A percentile compares a stretch with the other conserved stretches of the same genome.
Conservation (phyloP, 2,113 vertebrate genomes). For the Rhombomys opimus region DNA sequence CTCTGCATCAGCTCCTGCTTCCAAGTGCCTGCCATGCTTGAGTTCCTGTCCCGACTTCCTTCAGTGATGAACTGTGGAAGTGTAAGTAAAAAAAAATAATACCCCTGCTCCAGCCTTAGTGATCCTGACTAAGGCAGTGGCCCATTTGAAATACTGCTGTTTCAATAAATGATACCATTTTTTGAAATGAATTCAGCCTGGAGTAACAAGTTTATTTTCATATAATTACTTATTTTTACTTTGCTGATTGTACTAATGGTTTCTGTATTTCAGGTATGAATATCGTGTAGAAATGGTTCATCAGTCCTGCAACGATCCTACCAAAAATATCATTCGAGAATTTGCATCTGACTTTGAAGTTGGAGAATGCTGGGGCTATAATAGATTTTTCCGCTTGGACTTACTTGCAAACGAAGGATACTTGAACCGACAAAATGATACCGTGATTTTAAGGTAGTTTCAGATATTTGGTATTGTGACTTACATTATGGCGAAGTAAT, state of each 20-base stretch:
- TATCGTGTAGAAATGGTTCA: constrained; percentile 99
- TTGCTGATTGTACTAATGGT: constrained; percentile 39
- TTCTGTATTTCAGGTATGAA: constrained; percentile 90
- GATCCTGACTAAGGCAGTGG: background rate
- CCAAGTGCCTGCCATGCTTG: background rate
- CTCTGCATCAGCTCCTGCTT: background rate
- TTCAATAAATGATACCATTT: background rate
- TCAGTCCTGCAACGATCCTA: constrained; percentile 96
- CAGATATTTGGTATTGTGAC: background rate
- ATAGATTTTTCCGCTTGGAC: constrained; percentile 98
- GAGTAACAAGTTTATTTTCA: background rate
- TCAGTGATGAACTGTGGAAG: background rate
- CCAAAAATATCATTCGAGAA: constrained; percentile 98
- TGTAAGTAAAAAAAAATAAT: background rate
- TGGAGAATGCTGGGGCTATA: constrained; percentile 99
- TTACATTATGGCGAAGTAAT: constrained; percentile 5
- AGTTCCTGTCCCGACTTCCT: background rate
- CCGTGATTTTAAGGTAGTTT: constrained; percentile 94
- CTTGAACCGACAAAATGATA: constrained; percentile 97
- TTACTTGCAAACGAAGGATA: constrained; percentile 98
- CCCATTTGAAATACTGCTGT: background rate
- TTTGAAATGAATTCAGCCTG: background rate
- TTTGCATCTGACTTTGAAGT: constrained; percentile 99
- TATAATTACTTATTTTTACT: background rate
- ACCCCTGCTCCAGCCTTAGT: background rate